Evolutionary conservation across 2,797 vertebrate genomes (phyloP), one percentile per base, ranked within the genome.

Genomic region (Myotis vivesi): DNA sequence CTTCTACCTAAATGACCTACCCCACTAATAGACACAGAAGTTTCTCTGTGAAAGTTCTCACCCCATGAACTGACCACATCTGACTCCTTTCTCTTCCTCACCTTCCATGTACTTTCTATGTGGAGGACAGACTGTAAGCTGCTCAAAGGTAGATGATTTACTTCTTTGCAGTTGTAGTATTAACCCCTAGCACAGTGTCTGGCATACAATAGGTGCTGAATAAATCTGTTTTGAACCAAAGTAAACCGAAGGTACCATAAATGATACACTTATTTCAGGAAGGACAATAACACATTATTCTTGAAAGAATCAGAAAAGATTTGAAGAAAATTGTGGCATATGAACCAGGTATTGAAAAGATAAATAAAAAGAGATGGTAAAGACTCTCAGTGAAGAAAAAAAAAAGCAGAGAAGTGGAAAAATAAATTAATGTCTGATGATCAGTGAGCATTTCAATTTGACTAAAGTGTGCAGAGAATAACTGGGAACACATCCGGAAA

Each of bases 401-500:
- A 12, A 51, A 88, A 41, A 76, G 36, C 16, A 84, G n/a, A 77
- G 30, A 86, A n/a, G 33, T 13, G 73, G 57, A 76, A 92, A 87
- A 90, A 85, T 51, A 91, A 87, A 79, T 68, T 84, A 92, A 69
- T 44, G 81, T 77, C 88, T 87, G 53, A 81, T 75, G 72, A 68
- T 17, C 10, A 8, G 36, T 59, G 49, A 87, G 33, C 69, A 64
- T 55, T 89, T 93, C 33, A 49, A 13, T 77, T 85, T 94, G 84
- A 38, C 53, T 73, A 8, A 81, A 38, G 51, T n/a, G 2, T 25
- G 55, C 46, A 64, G 44, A 73, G 76, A 72, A 71, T 36, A 84
- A 25, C 1, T 28, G 25, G 86, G 90, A 77, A 85, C 62, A 88
- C 11, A 51, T 8, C 36, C 11, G n/a, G 69, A 80, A 90, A 80